phyloP scores from a whole-genome alignment of 1,140 invertebrate species.

The Cherax quadricarinatus region DNA sequence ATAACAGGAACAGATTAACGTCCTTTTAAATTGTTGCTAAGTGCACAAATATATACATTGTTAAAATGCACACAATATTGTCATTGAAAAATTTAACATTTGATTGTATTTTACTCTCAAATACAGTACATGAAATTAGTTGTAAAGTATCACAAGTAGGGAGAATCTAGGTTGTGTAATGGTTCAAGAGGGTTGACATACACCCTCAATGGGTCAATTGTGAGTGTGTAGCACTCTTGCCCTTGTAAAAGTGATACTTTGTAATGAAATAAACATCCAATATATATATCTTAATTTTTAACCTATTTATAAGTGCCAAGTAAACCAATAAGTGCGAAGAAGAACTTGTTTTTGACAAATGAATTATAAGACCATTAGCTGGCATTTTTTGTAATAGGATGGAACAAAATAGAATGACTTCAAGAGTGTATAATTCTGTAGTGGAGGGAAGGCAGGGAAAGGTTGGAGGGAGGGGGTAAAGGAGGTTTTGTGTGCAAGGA shows the following conservation, averaged over 20 bases:
- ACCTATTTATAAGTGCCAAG: not conserved
- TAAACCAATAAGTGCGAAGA: not conserved
- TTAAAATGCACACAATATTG: conserved; percentile 57
- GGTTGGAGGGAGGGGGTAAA: too few species aligned
- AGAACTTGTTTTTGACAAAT: too few species aligned
- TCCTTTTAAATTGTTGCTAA: conserved; percentile 60
- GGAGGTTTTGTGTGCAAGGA: too few species aligned
- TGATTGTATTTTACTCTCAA: conserved; percentile 47
- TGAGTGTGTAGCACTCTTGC: conserved; percentile 67
- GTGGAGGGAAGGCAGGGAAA: too few species aligned
- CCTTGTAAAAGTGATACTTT: conserved; percentile 70
- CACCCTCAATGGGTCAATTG: conserved; percentile 62
- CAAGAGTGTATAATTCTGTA: too few species aligned
- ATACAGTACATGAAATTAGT: conserved; percentile 34
- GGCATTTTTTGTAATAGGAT: too few species aligned
- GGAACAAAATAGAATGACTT: too few species aligned
- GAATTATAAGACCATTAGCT: too few species aligned
- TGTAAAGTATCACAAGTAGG: conserved; percentile 63
- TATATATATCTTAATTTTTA: conserved; percentile 43
- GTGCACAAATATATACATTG: conserved; percentile 58
- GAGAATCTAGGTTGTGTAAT: conserved; percentile 58
- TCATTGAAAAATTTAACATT: conserved; percentile 52
- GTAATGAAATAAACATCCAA: conserved; percentile 72
- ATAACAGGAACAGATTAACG: conserved; percentile 43
- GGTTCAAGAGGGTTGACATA: conserved; percentile 31